These are phyloP conservation scores for Pyxicephalus adspersus DNA, from an alignment of 2,113 vertebrate genomes.

Conservation along the genomic window DNA sequence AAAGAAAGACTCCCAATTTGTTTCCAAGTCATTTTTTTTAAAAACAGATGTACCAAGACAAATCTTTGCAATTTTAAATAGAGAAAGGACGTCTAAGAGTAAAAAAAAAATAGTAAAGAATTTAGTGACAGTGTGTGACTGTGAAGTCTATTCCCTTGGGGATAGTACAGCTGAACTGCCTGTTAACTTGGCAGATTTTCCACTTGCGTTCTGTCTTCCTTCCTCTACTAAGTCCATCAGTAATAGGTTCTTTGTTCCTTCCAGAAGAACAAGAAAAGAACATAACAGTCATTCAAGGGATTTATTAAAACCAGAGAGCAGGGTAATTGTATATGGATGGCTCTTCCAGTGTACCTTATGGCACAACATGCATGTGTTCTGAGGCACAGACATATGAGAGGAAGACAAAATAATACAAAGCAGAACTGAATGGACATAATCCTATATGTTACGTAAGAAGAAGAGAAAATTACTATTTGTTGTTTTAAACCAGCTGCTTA, in stretches of 20 bases:
- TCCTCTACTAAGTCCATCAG: conserved; percentile 78
- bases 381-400: conserved; percentile 56
- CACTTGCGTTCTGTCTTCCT: conserved; percentile 81
- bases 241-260: conserved; percentile 86
- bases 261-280: conserved; percentile 78
- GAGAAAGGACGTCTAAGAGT: conserved; percentile 39
- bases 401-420: conserved; percentile 52
- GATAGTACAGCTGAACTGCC: conserved; percentile 68
- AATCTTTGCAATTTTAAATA: conserved; percentile 53
- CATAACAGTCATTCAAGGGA: conserved; percentile 80
- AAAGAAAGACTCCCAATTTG: not conserved
- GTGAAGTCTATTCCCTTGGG: conserved; percentile 67
- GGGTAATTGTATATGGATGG: conserved; percentile 81
- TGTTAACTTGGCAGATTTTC: conserved; percentile 77
- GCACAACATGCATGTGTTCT: conserved; percentile 61
- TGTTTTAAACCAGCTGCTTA: conserved; percentile 14
- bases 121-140: conserved; percentile 61
- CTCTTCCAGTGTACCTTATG: conserved; percentile 60
- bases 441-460: conserved; percentile 50
- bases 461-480: conserved; percentile 2
- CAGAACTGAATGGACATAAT: conserved; percentile 60
- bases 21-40: not conserved
- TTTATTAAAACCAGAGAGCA: conserved; percentile 77
- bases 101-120: conserved; percentile 47
- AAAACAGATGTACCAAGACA: conserved; percentile 24